Conservation (phyloP, 2,888 invertebrate genomes). For the Prenolepis imparis region DNA sequence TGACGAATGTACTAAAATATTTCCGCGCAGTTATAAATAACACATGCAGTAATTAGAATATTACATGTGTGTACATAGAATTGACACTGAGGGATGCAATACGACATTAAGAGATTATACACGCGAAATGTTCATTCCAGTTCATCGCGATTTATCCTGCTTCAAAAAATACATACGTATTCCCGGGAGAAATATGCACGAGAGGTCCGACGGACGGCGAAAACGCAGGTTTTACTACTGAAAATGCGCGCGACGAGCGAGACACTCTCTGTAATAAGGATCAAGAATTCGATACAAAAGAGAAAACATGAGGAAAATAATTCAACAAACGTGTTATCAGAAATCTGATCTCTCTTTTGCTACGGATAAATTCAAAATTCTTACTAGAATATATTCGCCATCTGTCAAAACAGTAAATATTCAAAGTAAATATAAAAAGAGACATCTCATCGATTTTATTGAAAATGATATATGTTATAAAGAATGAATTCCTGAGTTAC, state of each 20-base stretch:
- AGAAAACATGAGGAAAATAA: not conserved
- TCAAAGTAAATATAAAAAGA: too few relatives aligned
- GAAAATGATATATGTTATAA: too few relatives aligned
- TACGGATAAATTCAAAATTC: not conserved
- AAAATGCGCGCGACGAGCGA: not conserved
- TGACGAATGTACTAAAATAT: not conserved
- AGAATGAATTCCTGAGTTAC: too few relatives aligned
- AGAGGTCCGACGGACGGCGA: not conserved
- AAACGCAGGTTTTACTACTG: not conserved
- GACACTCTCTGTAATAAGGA: not conserved
- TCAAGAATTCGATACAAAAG: not conserved
- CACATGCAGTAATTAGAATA: not conserved
- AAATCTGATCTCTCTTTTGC: constrained; percentile 2
- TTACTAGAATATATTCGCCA: not conserved
- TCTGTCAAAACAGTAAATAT: too few relatives aligned
- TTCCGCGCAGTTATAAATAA: not conserved
- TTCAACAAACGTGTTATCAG: not conserved
- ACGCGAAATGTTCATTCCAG: not conserved
- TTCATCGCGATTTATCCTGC: not conserved
- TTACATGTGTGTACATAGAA: not conserved
- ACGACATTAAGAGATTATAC: not conserved
- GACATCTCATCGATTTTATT: too few relatives aligned
- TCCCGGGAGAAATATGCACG: not conserved
- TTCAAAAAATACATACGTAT: not conserved
- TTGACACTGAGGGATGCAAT: not conserved